These are phyloP conservation scores for Enteromius paludinosus DNA, from an alignment of 2,797 vertebrate genomes.

Conservation along the genomic window DNA sequence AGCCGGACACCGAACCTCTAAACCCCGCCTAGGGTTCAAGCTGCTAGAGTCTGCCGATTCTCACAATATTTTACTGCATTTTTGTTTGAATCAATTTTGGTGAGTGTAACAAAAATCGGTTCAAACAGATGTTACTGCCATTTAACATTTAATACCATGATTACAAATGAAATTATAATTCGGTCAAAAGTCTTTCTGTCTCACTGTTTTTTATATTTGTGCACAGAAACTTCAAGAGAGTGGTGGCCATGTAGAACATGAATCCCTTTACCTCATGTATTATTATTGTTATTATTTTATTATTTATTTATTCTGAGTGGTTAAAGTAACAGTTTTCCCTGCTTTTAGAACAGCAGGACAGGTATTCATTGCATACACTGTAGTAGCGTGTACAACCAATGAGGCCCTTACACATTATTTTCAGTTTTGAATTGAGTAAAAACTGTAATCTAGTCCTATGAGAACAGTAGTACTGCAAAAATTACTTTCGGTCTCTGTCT, in stretches of 20 bases:
- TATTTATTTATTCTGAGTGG: neutral
- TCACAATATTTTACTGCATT: neutral
- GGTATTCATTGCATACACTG: neutral
- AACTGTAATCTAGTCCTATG: neutral
- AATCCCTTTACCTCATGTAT: neutral
- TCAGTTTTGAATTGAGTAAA: neutral
- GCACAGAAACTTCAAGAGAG: no score
- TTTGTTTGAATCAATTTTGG: neutral
- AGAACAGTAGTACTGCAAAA: neutral
- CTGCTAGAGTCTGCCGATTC: no score
- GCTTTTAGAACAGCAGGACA: neutral
- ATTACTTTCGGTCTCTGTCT: neutral
- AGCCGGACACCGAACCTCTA: no score
- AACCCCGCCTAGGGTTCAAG: no score
- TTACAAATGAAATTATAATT: neutral
- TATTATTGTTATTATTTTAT: neutral
- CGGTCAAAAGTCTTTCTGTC: neutral
- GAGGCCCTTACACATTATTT: neutral
- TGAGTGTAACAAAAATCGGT: neutral
- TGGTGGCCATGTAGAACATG: neutral
- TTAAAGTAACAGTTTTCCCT: neutral
- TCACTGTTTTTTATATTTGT: neutral
- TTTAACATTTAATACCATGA: neutral
- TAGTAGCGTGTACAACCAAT: neutral
- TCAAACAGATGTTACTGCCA: neutral